Percentiles rank a stretch among this genome's conserved stretches.
Evolutionary conservation across 92 coral and sea anemone species (phyloP).

Genomic region (Actinostola sp.): DNA sequence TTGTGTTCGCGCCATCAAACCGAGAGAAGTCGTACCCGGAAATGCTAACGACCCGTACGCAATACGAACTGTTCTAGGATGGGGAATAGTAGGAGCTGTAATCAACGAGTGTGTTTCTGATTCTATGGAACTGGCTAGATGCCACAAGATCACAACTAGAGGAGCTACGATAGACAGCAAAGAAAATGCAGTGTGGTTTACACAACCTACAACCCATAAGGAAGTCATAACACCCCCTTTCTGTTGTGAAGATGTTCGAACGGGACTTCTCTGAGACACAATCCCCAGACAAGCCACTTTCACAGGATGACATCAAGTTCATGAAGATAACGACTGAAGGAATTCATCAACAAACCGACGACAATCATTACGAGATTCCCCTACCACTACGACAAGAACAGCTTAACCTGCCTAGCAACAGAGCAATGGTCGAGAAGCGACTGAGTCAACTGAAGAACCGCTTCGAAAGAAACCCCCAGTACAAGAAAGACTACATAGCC

Average conservation of each 20-base stretch:
- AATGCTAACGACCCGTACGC: conserved; percentile 54
- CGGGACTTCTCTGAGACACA: conserved; percentile 41
- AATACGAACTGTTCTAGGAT: conserved; percentile 53
- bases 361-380: conserved; percentile 61
- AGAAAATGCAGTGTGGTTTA: conserved; percentile 14
- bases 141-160: not conserved
- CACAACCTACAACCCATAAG: too few relatives aligned
- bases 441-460: conserved; percentile 30
- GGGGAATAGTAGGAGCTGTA: conserved; percentile 63
- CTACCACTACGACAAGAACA: conserved; percentile 29
- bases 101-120: not conserved
- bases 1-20: conserved; percentile 30
- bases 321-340: conserved; percentile 32
- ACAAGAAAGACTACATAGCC: conserved; percentile 33
- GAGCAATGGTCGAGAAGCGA: conserved; percentile 35
- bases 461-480: not conserved
- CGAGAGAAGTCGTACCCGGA: conserved; percentile 35
- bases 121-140: not conserved
- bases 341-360: conserved; percentile 5
- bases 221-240: conserved; percentile 50
- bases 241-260: conserved; percentile 40
- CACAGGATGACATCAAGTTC: conserved; percentile 51
- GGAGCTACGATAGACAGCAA: not conserved
- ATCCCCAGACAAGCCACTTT: not conserved
- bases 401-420: conserved; percentile 44